These are phyloP conservation scores for Belonocnema kinseyi DNA, from an alignment of 1,140 invertebrate genomes.

Conservation along the genomic window DNA sequence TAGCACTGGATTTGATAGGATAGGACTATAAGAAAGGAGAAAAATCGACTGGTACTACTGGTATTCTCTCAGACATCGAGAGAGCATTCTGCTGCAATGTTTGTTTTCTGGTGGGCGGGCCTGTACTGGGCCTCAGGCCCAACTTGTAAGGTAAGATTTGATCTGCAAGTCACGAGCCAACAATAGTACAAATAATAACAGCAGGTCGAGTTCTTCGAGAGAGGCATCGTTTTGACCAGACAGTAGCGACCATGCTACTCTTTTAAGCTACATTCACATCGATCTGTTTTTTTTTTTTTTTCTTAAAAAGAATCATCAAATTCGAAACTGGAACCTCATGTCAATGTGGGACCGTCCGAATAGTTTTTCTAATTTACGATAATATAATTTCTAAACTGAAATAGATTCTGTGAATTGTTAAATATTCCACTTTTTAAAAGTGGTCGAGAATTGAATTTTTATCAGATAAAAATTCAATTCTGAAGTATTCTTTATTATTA, in stretches of 20 bases:
- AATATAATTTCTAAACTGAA: too few species aligned
- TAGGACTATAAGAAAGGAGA: constrained; percentile 24
- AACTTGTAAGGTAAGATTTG: constrained; percentile 47
- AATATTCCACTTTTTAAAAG: too few species aligned
- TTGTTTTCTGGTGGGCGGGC: constrained; percentile 70
- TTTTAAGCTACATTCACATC: constrained; percentile 52
- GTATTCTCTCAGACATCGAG: constrained; percentile 23
- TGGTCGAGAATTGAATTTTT: too few species aligned
- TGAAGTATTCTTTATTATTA: too few species aligned
- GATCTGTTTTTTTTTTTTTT: constrained; percentile 16
- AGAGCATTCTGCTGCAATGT: constrained; percentile 49
- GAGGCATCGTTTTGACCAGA: constrained; percentile 61
- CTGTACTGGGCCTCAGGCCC: constrained; percentile 46
- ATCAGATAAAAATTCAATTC: too few species aligned
- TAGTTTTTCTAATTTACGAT: too few species aligned
- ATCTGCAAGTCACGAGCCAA: constrained; percentile 74
- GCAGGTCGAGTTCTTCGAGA: constrained; percentile 53
- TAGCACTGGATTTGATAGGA: constrained; percentile 3
- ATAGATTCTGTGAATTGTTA: too few species aligned
- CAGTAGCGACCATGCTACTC: constrained; percentile 61
- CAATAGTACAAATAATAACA: constrained; percentile 76
- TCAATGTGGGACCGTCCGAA: too few species aligned
- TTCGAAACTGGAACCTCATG: constrained; percentile 16
- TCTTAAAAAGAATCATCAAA: constrained; percentile 41
- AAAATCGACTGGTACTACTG: neutral